These are phyloP conservation scores for Antheraea assamensis DNA, from an alignment of 2,888 invertebrate species.

Conservation along the genomic window DNA sequence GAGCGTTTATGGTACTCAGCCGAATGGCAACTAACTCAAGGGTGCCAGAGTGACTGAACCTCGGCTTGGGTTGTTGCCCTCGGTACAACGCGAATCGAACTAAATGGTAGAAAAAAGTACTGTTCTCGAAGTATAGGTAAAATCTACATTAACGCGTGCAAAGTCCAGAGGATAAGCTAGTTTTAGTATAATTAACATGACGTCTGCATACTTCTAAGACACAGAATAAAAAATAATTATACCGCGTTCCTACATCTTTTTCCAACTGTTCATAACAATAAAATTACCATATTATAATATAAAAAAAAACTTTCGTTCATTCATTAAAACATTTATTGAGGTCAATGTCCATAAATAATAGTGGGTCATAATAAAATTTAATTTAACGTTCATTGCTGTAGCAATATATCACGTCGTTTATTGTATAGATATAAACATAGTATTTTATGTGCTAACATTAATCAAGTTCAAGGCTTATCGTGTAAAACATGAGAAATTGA, in stretches of 20 bases:
- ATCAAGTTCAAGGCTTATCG: not conserved
- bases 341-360: conserved; percentile 26
- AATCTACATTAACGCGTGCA: not conserved
- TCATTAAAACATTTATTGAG: conserved; percentile 21
- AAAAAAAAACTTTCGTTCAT: conserved; percentile 20
- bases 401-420: not conserved
- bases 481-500: not conserved
- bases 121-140: too few species aligned
- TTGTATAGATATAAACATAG: not conserved
- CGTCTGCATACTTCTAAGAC: not conserved
- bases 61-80: too few species aligned
- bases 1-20: too few species aligned
- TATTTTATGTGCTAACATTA: not conserved
- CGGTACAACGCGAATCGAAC: too few species aligned
- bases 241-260: not conserved
- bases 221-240: not conserved
- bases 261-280: not conserved
- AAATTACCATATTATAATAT: not conserved
- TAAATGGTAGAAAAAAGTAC: too few species aligned
- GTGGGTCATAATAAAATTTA: conserved; percentile 18
- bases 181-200: not conserved
- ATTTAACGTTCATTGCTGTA: conserved; percentile 15
- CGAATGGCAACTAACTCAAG: too few species aligned
- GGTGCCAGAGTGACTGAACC: too few species aligned
- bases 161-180: too few species aligned